These are phyloP conservation scores for Drosophila leonis DNA, from an alignment of 2,888 invertebrate species.

Conservation along the genomic window DNA sequence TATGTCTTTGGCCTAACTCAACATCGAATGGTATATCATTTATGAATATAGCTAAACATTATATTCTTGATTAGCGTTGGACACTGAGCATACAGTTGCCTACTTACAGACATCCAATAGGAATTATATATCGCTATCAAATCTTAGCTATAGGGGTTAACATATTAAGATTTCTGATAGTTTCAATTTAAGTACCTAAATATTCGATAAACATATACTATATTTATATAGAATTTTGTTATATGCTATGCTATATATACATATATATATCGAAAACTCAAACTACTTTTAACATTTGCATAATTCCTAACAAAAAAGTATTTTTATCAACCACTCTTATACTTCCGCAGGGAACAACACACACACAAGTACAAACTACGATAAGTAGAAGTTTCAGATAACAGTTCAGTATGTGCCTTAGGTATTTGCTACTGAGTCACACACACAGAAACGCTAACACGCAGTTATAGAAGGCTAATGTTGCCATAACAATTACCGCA, in stretches of 20 bases:
- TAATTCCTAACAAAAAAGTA: not conserved
- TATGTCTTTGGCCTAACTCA: too few species aligned
- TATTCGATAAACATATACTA: not conserved
- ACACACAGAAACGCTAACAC: not conserved
- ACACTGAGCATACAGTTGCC: too few species aligned
- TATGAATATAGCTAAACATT: too few species aligned
- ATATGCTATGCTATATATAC: not conserved
- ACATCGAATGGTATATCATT: too few species aligned
- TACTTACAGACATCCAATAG: too few species aligned
- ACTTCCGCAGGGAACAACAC: slow-evolving; percentile 26
- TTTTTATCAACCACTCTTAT: slow-evolving; percentile 24
- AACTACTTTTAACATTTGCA: not conserved
- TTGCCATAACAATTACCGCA: slow-evolving; percentile 59
- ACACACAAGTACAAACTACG: not conserved
- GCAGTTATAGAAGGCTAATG: not conserved
- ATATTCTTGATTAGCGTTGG: too few species aligned
- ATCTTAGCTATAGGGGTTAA: not conserved
- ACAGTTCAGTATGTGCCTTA: not conserved
- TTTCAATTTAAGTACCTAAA: not conserved
- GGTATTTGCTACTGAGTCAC: slow-evolving; percentile 5
- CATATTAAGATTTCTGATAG: not conserved
- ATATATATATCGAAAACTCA: not conserved
- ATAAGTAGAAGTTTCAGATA: slow-evolving; percentile 8
- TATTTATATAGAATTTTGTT: too few species aligned
- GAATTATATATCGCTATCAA: not conserved